A percentile compares a stretch with the other conserved stretches of the same genome.
Conservation (phyloP, 1,140 invertebrate species). For the Zaprionus ornatus region DNA sequence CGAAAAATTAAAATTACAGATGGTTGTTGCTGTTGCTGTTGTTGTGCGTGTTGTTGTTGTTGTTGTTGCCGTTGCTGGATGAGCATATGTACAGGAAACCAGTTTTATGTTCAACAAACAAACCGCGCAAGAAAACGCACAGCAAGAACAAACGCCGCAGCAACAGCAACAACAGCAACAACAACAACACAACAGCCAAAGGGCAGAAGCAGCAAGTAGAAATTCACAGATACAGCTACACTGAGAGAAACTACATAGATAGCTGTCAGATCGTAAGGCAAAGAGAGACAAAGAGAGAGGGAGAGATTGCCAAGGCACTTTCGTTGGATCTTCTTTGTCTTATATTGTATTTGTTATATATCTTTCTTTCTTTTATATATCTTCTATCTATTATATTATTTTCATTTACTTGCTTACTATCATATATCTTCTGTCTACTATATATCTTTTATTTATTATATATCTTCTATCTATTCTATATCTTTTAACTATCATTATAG, state of each 20-base stretch:
- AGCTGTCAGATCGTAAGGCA: constrained; percentile 8
- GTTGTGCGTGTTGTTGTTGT: constrained; percentile 19
- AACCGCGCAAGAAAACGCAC: constrained; percentile 66
- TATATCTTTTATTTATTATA: too few relatives aligned
- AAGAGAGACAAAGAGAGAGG: constrained; percentile 16
- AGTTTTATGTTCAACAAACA: constrained; percentile 82
- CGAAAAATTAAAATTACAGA: constrained; percentile 82
- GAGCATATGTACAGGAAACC: constrained; percentile 82
- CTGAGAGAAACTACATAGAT: constrained; percentile 2
- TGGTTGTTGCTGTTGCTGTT: constrained; percentile 57
- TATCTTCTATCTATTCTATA: background rate
- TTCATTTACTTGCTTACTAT: too few relatives aligned
- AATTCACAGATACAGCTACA: constrained; percentile 53
- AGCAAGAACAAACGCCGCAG: constrained; percentile 52
- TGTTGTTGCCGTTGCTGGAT: constrained; percentile 57
- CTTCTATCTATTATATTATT: background rate
- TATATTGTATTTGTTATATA: too few relatives aligned
- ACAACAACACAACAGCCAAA: constrained; percentile 33
- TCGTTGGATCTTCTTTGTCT: too few relatives aligned
- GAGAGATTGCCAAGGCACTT: background rate
- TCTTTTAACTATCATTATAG: background rate
- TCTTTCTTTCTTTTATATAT: background rate
- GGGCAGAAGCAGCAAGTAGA: constrained; percentile 49
- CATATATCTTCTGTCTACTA: background rate
- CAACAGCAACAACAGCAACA: constrained; percentile 27